phyloP scores from a whole-genome alignment of 1,140 invertebrate genomes.

The Sarcophaga peregrina region DNA sequence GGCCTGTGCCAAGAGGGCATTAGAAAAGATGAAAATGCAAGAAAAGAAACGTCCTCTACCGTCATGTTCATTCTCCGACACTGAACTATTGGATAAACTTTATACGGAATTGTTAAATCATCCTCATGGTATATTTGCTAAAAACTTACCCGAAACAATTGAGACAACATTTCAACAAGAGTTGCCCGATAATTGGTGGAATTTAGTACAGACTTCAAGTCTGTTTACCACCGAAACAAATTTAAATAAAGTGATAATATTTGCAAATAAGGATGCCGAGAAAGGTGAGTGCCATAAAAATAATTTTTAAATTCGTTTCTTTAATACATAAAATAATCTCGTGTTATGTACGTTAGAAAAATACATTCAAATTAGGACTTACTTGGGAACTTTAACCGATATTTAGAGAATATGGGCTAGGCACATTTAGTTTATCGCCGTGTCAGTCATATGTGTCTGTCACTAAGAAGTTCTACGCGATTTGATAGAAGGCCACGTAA shows the following conservation, averaged over 20 bases:
- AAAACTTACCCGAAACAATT: slow-evolving; percentile 60
- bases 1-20: slow-evolving; percentile 52
- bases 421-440: too few relatives aligned
- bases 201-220: slow-evolving; percentile 51
- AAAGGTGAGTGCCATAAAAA: slow-evolving; percentile 14
- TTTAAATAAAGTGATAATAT: slow-evolving; percentile 54
- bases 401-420: too few relatives aligned
- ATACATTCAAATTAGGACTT: background rate
- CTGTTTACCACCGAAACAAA: slow-evolving; percentile 55
- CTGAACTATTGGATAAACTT: slow-evolving; percentile 55
- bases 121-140: slow-evolving; percentile 59
- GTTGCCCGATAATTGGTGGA: slow-evolving; percentile 58
- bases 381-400: too few relatives aligned
- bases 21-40: slow-evolving; percentile 53
- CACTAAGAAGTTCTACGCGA: too few relatives aligned
- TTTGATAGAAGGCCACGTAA: too few relatives aligned
- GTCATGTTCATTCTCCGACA: slow-evolving; percentile 48
- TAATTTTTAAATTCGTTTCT: background rate
- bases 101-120: slow-evolving; percentile 54
- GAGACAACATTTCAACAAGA: slow-evolving; percentile 53
- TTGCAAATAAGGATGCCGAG: slow-evolving; percentile 52
- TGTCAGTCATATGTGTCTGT: too few relatives aligned
- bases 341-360: background rate
- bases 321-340: background rate
- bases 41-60: slow-evolving; percentile 50